These are phyloP conservation scores for Condylostylus longicornis DNA, from an alignment of 1,140 invertebrate genomes.

Conservation along the genomic window DNA sequence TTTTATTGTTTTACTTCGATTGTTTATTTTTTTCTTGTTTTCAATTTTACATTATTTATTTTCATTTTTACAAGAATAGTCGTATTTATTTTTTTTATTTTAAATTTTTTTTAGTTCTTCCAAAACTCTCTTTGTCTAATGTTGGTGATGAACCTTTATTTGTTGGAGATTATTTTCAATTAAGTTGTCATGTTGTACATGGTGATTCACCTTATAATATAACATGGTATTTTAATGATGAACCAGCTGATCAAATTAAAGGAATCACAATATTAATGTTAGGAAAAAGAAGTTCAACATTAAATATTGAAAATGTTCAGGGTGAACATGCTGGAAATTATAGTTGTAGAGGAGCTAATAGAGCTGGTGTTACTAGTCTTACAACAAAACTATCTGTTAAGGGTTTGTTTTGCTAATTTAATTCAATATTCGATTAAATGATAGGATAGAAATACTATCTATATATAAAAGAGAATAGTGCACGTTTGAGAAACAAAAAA, in stretches of 20 bases:
- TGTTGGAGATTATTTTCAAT: slow-evolving; percentile 59
- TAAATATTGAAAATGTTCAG: slow-evolving; percentile 56
- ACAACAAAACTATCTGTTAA: slow-evolving; percentile 40
- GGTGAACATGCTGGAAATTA: slow-evolving; percentile 51
- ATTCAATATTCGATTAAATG: not conserved
- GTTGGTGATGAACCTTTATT: slow-evolving; percentile 57
- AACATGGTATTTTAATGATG: slow-evolving; percentile 60
- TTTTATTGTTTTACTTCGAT: not conserved
- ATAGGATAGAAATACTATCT: no score
- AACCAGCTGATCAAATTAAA: slow-evolving; percentile 24
- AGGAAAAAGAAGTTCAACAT: slow-evolving; percentile 43
- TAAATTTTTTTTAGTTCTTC: slow-evolving; percentile 42
- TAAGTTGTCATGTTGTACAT: slow-evolving; percentile 59
- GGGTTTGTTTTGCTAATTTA: slow-evolving; percentile 34
- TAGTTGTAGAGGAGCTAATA: slow-evolving; percentile 55
- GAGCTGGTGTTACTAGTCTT: slow-evolving; percentile 49
- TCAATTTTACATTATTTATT: slow-evolving; percentile 5
- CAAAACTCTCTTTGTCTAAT: slow-evolving; percentile 57
- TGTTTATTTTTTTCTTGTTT: slow-evolving; percentile 4
- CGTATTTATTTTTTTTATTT: not conserved
- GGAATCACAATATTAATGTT: slow-evolving; percentile 31
- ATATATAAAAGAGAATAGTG: no score
- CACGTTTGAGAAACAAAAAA: no score
- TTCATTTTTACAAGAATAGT: slow-evolving; percentile 2
- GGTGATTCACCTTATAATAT: slow-evolving; percentile 64